These are phyloP conservation scores for Dynastes grantii DNA, from an alignment of 2,888 invertebrate genomes.

Conservation along the genomic window DNA sequence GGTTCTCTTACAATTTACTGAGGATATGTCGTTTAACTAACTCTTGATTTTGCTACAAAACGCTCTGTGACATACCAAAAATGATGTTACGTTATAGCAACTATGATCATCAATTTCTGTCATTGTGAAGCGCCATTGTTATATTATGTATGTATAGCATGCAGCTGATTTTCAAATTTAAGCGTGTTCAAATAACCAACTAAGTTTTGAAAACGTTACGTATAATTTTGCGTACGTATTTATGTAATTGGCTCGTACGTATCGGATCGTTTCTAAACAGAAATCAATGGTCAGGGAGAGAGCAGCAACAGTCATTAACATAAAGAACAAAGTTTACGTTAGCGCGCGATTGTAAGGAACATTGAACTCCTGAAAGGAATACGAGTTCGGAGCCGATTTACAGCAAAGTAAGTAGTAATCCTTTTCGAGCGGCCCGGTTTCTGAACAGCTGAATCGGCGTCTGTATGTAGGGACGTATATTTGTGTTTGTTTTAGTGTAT, in stretches of 20 bases:
- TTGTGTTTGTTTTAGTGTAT: background rate
- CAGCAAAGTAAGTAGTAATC: slow-evolving; percentile 4
- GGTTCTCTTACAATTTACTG: too few relatives aligned
- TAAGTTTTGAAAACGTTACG: background rate
- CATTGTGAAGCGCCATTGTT: too few relatives aligned
- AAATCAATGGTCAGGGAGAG: background rate
- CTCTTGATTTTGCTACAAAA: too few relatives aligned
- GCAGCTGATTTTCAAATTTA: too few relatives aligned
- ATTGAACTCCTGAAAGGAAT: slow-evolving; percentile 26
- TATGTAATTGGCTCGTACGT: background rate
- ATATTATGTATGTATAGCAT: too few relatives aligned
- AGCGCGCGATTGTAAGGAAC: slow-evolving; percentile 7
- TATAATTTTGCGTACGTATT: background rate
- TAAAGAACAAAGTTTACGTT: slow-evolving; percentile 16
- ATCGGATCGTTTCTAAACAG: background rate
- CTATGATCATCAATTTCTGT: too few relatives aligned
- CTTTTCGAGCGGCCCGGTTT: background rate
- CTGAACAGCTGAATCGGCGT: background rate
- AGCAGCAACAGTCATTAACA: slow-evolving; percentile 10
- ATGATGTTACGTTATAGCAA: too few relatives aligned
- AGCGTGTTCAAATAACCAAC: background rate
- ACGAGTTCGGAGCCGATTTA: slow-evolving; percentile 9
- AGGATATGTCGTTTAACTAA: too few relatives aligned
- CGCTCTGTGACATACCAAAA: too few relatives aligned
- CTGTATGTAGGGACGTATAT: background rate